Conservation (phyloP, 2,797 vertebrate genomes). For the Danio kyathit region DNA sequence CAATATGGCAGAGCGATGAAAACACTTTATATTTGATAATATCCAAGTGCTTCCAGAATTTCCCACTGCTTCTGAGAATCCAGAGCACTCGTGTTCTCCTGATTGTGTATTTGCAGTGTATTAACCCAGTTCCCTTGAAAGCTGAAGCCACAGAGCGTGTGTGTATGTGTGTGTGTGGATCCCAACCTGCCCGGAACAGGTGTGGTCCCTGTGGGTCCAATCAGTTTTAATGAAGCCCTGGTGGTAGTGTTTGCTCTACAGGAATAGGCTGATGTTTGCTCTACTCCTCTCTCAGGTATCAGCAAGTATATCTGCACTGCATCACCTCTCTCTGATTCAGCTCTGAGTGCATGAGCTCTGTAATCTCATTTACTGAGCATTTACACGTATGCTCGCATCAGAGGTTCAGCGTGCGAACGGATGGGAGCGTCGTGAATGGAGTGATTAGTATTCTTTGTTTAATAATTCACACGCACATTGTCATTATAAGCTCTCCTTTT, state of each 20-base stretch:
- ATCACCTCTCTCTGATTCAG: constrained; percentile 51
- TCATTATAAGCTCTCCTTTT: not conserved
- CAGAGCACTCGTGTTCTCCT: constrained; percentile 35
- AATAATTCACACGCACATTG: constrained; percentile 1
- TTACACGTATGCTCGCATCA: not conserved
- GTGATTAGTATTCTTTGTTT: not conserved
- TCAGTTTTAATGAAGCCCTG: constrained; percentile 88
- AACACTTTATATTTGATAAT: no score
- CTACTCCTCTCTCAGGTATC: constrained; percentile 60
- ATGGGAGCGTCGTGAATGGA: not conserved
- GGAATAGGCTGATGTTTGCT: constrained; percentile 52
- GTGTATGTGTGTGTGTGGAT: constrained; percentile 43
- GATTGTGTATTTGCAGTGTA: constrained; percentile 47
- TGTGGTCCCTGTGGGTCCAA: constrained; percentile 80
- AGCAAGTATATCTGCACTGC: constrained; percentile 53
- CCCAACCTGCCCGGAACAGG: constrained; percentile 79
- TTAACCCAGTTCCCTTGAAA: constrained; percentile 47
- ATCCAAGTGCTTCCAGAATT: constrained; percentile 37
- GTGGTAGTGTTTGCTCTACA: constrained; percentile 69
- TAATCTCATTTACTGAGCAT: constrained; percentile 22
- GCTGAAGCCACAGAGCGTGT: constrained; percentile 37
- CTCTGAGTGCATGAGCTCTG: constrained; percentile 27
- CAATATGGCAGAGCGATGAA: no score
- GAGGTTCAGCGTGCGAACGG: not conserved
- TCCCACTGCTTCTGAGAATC: constrained; percentile 49